phyloP scores from a whole-genome alignment of 2,797 vertebrate genomes.

The Monodelphis domestica region DNA sequence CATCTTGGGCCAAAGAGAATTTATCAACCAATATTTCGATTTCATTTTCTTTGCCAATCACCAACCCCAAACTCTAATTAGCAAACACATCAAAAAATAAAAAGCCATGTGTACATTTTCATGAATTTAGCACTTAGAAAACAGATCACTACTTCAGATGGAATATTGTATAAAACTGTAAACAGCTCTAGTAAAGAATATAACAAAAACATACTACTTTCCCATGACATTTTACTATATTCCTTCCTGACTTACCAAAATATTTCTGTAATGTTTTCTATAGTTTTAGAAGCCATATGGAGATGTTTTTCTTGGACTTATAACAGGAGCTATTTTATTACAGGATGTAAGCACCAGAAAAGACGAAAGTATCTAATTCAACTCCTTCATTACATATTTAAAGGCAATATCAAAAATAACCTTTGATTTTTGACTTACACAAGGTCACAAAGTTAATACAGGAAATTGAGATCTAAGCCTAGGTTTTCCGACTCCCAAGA shows the following conservation, averaged over 20 bases:
- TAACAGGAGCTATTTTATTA: not conserved
- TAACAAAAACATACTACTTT: not conserved
- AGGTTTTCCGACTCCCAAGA: not conserved
- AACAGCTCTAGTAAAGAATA: conserved; percentile 6
- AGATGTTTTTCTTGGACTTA: conserved; percentile 25
- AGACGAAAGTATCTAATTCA: not conserved
- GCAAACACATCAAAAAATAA: conserved; percentile 46
- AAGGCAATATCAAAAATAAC: not conserved
- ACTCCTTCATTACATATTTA: not conserved
- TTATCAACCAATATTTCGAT: conserved; percentile 23
- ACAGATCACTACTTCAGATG: conserved; percentile 46
- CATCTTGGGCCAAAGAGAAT: not conserved
- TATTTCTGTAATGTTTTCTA: not conserved
- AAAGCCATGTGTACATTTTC: conserved; percentile 32
- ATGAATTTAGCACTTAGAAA: conserved; percentile 40
- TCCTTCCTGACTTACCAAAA: not conserved
- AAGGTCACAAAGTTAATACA: not conserved
- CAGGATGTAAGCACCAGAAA: not conserved
- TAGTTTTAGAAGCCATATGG: conserved; percentile 41
- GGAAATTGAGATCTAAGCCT: not conserved
- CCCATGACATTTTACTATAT: not conserved
- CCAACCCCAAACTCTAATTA: conserved; percentile 29
- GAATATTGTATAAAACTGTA: conserved; percentile 23
- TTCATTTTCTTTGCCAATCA: conserved; percentile 9
- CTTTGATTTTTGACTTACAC: not conserved